Base-by-base conservation (phyloP, 2,888 invertebrate species). In the Criorhina ranunculi region DNA sequence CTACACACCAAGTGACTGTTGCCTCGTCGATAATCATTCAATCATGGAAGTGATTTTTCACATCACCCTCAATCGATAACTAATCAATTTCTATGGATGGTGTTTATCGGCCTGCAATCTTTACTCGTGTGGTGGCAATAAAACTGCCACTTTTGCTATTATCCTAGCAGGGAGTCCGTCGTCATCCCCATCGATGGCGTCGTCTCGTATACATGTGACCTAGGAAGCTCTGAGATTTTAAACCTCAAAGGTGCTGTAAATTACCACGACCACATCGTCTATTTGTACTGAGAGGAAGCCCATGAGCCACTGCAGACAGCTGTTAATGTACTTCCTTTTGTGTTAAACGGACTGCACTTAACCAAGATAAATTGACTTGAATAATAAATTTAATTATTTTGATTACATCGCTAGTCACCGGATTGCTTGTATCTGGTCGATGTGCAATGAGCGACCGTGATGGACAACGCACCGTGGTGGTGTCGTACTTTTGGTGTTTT, bases 311-410 rank as follows among this genome's bases (percentile, higher is more conserved):
- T 53, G 64, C 62, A 64, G 49, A 53, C 46, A 62, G 72, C 67
- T 64, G 69, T 79, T 83, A 83, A 73, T 78, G 78, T 83, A 57
- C 79, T 83, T 79, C 73, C 83, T 79, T 79, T 62, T 69, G 79
- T 69, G 79, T 83, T 83, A 83, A 83, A 79, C 79, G 83, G 83
- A 83, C 83, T 83, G 79, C 83, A 83, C 69, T 73, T 83, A 83
- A 79, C 67, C 66, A 87, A 86, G 88, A 88, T 88, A 87, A 88
- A 88, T 88, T 87, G 85, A 86, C 87, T 87, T 87, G 87, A 88
- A 87, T 88, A 88, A 88, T 88, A 88, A 87, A 88, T 88, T 87
- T 87, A 88, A 88, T 88, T 88, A 88, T 87, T 88, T 87, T 88
- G 86, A 88, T 88, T 88, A 87, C 87, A 82, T 62, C 40, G 53